Conservation (phyloP, 2,797 vertebrate species). For the Capromys pilorides region DNA sequence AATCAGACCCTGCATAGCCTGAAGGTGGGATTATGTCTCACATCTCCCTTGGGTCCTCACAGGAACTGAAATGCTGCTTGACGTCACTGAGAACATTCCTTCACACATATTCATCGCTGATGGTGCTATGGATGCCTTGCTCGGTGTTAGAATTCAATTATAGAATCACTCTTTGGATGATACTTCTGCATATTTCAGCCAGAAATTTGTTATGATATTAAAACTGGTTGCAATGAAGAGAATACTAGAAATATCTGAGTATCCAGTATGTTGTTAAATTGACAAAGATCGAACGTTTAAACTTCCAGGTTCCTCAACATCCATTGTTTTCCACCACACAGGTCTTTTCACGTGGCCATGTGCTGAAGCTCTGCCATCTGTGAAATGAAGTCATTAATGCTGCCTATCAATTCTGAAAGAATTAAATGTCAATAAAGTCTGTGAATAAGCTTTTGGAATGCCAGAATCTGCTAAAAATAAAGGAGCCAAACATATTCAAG, state of each 20-base stretch:
- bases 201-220: conserved; percentile 42
- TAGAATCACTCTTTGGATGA: neutral
- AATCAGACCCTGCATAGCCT: neutral
- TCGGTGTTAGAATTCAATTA: conserved; percentile 3
- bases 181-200: neutral
- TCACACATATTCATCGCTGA: neutral
- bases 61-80: neutral
- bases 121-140: neutral
- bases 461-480: conserved; percentile 39
- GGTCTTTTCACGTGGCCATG: neutral
- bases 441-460: neutral
- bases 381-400: conserved; percentile 27
- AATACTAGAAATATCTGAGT: neutral
- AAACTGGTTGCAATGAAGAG: conserved; percentile 3
- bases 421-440: neutral
- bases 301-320: neutral
- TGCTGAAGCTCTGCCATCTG: neutral
- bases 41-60: neutral
- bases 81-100: neutral
- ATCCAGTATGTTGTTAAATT: neutral
- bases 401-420: neutral
- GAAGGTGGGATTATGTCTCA: conserved; percentile 17
- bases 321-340: neutral
- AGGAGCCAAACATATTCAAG: neutral
- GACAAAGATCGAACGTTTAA: neutral